Evolutionary conservation across 2,113 vertebrate genomes (phyloP).

Genomic region (Catharus minimus): DNA sequence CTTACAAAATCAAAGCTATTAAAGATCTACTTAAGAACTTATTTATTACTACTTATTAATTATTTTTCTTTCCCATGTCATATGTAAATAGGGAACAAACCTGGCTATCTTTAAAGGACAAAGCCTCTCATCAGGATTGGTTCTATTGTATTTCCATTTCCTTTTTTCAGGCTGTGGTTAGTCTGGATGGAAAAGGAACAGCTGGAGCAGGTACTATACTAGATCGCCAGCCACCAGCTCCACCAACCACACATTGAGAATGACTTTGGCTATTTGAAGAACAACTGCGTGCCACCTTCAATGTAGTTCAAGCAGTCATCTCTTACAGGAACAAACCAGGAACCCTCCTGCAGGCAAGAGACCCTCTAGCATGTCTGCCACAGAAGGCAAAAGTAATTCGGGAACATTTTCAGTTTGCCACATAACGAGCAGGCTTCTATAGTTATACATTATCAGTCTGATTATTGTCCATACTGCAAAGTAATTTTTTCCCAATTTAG

Average conservation of each 20-base stretch:
- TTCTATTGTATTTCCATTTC: neutral
- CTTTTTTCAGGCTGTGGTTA: neutral
- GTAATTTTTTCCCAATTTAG: neutral
- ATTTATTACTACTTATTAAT: neutral
- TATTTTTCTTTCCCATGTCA: neutral
- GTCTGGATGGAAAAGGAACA: neutral
- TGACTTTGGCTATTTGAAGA: neutral
- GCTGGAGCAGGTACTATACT: neutral
- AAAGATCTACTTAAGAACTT: neutral
- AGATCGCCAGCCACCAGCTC: neutral
- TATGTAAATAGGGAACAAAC: neutral
- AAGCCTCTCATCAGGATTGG: neutral
- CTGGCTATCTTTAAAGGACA: neutral
- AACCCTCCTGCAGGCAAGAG: neutral
- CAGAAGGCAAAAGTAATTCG: rapidly evolving
- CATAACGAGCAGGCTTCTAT: neutral
- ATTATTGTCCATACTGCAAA: neutral
- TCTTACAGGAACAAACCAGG: neutral
- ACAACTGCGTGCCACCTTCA: neutral
- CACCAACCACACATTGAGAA: neutral
- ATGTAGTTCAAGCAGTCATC: neutral
- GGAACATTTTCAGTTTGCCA: neutral
- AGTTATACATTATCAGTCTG: neutral
- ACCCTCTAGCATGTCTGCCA: rapidly evolving
- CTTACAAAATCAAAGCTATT: neutral